Evolutionary conservation across 2,113 vertebrate genomes (phyloP).

Genomic region (human (Homo sapiens)): GRCh38 chr7:134026001-134026500

Average conservation of each 20-base stretch:
- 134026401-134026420: not conserved
- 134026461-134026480: not conserved
- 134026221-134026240: not conserved
- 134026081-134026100: not conserved
- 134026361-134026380: not conserved
- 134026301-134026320: not conserved
- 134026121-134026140: not conserved
- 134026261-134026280: not conserved
- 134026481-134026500: not conserved
- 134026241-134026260: not conserved
- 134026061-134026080: conserved; percentile 35
- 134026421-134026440: not conserved
- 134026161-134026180: not conserved
- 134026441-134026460: not conserved
- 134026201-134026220: not conserved
- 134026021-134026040: not conserved
- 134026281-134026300: not conserved
- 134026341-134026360: not conserved
- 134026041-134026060: not conserved
- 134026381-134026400: not conserved
- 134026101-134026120: not conserved
- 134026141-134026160: conserved; percentile 31
- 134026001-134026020: not conserved
- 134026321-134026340: not conserved
- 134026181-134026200: not conserved